phyloP scores from a whole-genome alignment of 2,888 invertebrate species.

The Ectemnius cavifrons region DNA sequence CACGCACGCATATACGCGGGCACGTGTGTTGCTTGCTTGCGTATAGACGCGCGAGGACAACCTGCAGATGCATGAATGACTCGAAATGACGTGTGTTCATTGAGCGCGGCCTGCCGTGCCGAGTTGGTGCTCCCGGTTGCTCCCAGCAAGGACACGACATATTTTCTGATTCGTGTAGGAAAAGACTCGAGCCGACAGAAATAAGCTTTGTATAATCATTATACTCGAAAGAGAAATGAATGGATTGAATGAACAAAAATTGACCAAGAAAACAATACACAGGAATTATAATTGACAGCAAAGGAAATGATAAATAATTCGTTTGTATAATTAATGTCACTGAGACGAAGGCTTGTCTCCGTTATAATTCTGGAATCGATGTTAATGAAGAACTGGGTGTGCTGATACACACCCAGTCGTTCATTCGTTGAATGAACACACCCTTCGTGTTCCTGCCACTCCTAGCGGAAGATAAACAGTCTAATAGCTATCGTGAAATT shows the following conservation, averaged over 20 bases:
- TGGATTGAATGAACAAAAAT: not conserved
- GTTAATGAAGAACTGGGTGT: too few relatives aligned
- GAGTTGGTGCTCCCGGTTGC: conserved; percentile 61
- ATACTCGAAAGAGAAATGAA: not conserved
- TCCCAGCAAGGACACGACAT: conserved; percentile 73
- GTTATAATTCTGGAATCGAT: too few relatives aligned
- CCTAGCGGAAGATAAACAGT: too few relatives aligned
- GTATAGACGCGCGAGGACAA: conserved; percentile 66
- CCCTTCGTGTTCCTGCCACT: too few relatives aligned
- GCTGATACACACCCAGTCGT: too few relatives aligned
- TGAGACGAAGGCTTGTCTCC: too few relatives aligned
- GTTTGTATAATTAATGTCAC: too few relatives aligned
- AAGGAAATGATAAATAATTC: too few relatives aligned
- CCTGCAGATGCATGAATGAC: conserved; percentile 75
- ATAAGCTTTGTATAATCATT: not conserved
- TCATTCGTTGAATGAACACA: too few relatives aligned
- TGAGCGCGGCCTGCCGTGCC: conserved; percentile 67
- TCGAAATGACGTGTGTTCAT: conserved; percentile 75
- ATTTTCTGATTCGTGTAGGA: conserved; percentile 62
- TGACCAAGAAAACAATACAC: not conserved
- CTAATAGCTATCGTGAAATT: too few relatives aligned
- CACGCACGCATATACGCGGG: conserved; percentile 39
- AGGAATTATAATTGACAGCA: too few relatives aligned
- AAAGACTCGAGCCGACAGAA: conserved; percentile 45
- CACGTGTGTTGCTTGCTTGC: conserved; percentile 60